These are phyloP conservation scores for Heteropelma amictum DNA, from an alignment of 2,888 invertebrate species.

Conservation along the genomic window DNA sequence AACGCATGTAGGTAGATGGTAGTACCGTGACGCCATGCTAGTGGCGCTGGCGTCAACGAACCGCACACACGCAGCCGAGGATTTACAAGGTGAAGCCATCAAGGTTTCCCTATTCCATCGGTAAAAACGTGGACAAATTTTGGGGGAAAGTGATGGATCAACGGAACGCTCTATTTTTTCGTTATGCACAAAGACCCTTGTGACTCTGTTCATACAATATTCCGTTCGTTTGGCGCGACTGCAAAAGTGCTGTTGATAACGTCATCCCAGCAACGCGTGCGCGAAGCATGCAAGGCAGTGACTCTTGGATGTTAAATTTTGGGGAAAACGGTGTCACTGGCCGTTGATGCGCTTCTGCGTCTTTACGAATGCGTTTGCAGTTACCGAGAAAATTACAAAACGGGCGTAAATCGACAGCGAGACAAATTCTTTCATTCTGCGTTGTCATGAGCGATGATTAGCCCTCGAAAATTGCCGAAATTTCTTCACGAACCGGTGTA, in stretches of 20 bases:
- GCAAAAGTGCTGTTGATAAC: not conserved
- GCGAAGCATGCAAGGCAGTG: not conserved
- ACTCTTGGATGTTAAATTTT: constrained; percentile 65
- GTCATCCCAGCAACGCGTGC: not conserved
- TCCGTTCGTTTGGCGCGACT: not conserved
- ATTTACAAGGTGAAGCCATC: too few relatives aligned
- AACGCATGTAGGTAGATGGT: constrained; percentile 71
- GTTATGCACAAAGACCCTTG: not conserved
- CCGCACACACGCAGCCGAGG: constrained; percentile 6
- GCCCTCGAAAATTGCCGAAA: constrained; percentile 68
- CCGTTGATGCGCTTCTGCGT: constrained; percentile 57
- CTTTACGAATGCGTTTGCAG: constrained; percentile 7
- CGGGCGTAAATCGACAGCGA: constrained; percentile 8
- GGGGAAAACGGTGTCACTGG: constrained; percentile 77
- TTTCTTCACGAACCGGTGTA: constrained; percentile 63
- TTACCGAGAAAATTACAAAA: constrained; percentile 47
- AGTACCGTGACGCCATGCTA: constrained; percentile 67
- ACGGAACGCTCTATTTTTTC: constrained; percentile 13
- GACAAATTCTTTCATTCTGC: constrained; percentile 15
- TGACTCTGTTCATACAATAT: too few relatives aligned
- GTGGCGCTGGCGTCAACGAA: constrained; percentile 67
- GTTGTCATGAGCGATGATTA: constrained; percentile 27
- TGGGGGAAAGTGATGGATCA: constrained; percentile 72
- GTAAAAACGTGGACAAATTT: too few relatives aligned
- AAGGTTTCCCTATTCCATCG: too few relatives aligned